These are phyloP conservation scores for Scaptomyza reducta DNA, from an alignment of 2,888 invertebrate genomes.

Conservation along the genomic window DNA sequence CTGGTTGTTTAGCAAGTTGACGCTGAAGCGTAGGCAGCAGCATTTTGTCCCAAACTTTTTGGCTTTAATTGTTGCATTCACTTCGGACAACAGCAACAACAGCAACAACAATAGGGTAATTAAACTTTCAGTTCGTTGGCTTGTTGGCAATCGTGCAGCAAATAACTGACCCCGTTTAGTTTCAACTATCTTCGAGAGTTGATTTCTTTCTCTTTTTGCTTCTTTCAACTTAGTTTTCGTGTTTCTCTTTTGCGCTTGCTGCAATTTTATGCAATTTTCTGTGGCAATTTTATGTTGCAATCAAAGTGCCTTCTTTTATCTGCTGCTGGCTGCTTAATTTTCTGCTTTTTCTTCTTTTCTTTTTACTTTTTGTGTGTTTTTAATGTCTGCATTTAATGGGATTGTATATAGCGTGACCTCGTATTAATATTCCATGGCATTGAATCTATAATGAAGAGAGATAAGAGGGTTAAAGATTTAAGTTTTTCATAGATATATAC, in stretches of 20 bases:
- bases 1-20: conserved; percentile 64
- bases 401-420: conserved; percentile 25
- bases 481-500: background rate
- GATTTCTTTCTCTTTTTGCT: conserved; percentile 1
- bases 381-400: conserved; percentile 51
- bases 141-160: conserved; percentile 73
- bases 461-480: background rate
- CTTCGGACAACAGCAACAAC: conserved; percentile 17
- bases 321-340: conserved; percentile 24
- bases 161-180: conserved; percentile 76
- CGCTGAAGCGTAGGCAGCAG: conserved; percentile 56
- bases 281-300: conserved; percentile 63
- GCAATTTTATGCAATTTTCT: conserved; percentile 71
- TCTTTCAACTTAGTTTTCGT: conserved; percentile 18
- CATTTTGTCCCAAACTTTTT: conserved; percentile 75
- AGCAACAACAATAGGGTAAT: conserved; percentile 49
- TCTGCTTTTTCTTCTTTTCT: conserved; percentile 33
- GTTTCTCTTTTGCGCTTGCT: conserved; percentile 8
- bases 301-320: conserved; percentile 52
- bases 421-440: conserved; percentile 22
- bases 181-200: conserved; percentile 46
- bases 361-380: conserved; percentile 6
- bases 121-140: conserved; percentile 72
- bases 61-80: conserved; percentile 76
- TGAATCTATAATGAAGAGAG: conserved; percentile 24